phyloP scores from a whole-genome alignment of 92 coral and sea anemone species.

The Chrysogorgia sp. region DNA sequence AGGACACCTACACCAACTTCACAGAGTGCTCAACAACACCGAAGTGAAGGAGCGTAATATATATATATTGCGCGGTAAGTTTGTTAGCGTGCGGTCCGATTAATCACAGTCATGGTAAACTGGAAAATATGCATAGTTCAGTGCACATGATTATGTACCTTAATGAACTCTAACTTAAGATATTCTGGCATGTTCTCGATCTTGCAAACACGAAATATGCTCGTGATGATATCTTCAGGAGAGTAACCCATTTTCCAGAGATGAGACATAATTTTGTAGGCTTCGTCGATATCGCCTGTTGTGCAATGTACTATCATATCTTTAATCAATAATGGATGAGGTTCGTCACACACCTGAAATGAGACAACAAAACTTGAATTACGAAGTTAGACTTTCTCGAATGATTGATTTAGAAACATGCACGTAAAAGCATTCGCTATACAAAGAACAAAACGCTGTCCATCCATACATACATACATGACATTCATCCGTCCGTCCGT shows the following conservation, averaged over 20 bases:
- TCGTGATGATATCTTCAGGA: conserved; percentile 90
- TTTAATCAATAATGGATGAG: conserved; percentile 87
- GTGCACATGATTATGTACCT: conserved; percentile 63
- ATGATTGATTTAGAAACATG: no score
- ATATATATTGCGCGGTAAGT: no score
- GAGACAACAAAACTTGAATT: background rate
- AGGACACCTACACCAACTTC: no score
- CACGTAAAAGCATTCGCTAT: no score
- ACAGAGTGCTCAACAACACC: no score
- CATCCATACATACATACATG: background rate
- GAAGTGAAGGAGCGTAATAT: no score
- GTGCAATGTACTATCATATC: conserved; percentile 91
- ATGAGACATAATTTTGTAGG: conserved; percentile 84
- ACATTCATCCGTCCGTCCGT: background rate
- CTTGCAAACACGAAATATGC: conserved; percentile 93
- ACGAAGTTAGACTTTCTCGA: no score
- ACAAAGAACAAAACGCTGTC: no score
- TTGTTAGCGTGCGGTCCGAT: background rate
- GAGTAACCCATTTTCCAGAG: conserved; percentile 99
- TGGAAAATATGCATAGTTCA: no score
- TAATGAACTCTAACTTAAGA: conserved; percentile 88
- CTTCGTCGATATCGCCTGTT: conserved; percentile 85
- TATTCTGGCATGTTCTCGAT: conserved; percentile 84
- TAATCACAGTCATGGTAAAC: background rate
- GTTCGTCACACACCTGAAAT: conserved; percentile 94